Evolutionary conservation across 2,888 invertebrate genomes (phyloP).

Genomic region (Pristionchus japonicus): DNA sequence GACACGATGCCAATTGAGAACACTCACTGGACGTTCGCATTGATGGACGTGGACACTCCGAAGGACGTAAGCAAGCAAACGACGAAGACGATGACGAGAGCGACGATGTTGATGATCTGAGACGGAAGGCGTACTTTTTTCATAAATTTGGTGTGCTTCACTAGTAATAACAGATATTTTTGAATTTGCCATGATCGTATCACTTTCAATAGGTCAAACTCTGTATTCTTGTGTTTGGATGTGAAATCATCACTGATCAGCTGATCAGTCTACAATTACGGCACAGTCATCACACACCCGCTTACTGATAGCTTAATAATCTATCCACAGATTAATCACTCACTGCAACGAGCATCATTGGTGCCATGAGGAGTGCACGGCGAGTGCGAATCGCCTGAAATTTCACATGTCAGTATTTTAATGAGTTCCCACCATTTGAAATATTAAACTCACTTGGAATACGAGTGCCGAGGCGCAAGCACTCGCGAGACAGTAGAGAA

Average conservation of each 20-base stretch:
- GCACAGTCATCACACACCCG: no score
- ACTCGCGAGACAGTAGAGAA: background rate
- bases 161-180: no score
- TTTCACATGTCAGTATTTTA: background rate
- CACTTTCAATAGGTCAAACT: no score
- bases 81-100: background rate
- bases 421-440: background rate
- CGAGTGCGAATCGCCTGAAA: background rate
- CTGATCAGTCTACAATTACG: no score
- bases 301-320: no score
- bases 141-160: no score
- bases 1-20: no score
- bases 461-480: background rate
- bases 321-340: no score
- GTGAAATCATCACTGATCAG: no score
- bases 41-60: background rate
- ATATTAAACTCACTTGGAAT: background rate
- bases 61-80: background rate
- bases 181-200: no score
- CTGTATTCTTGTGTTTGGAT: no score
- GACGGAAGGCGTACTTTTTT: background rate
- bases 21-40: background rate
- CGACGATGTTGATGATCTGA: conserved; percentile 4
- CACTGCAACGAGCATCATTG: conserved; percentile 3
- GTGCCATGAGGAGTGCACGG: conserved; percentile 1